These are phyloP conservation scores for Sebastes goodei DNA, from an alignment of 2,797 vertebrate species.

Conservation along the genomic window DNA sequence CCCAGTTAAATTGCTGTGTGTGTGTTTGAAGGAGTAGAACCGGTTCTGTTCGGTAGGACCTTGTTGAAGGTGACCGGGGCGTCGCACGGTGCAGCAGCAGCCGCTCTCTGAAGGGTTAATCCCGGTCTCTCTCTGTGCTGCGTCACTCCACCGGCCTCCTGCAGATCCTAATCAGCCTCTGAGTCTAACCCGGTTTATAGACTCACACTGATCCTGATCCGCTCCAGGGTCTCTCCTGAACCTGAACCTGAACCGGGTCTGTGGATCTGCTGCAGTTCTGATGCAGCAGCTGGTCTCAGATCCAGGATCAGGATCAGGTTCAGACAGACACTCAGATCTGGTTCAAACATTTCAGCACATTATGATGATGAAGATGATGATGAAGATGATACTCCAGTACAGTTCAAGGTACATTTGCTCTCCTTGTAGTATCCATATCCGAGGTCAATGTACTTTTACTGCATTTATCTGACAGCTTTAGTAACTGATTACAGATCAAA, in stretches of 20 bases:
- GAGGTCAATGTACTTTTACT: too few species aligned
- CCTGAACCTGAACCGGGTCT: neutral
- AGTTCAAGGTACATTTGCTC: too few species aligned
- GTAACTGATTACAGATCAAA: too few species aligned
- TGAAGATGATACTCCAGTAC: too few species aligned
- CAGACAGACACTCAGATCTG: neutral
- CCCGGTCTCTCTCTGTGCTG: constrained; percentile 16
- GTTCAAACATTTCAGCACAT: too few species aligned
- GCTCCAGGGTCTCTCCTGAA: neutral
- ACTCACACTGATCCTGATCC: neutral
- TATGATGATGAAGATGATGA: neutral
- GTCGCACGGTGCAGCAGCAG: constrained; percentile 2
- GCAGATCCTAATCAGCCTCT: constrained; percentile 22
- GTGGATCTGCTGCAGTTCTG: neutral
- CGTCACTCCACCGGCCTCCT: constrained; percentile 47
- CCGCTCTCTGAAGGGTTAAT: constrained; percentile 34
- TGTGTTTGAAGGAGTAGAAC: neutral
- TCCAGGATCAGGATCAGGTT: neutral
- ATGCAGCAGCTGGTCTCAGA: neutral
- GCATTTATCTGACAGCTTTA: too few species aligned
- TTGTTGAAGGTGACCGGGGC: constrained; percentile 52
- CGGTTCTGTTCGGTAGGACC: neutral
- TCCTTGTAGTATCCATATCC: too few species aligned
- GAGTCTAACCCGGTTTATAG: constrained; percentile 1
- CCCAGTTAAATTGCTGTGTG: rapidly evolving